Percentiles rank a stretch among this genome's conserved stretches.
Conservation (phyloP, 1,140 invertebrate species). For the Drosophila azteca region DNA sequence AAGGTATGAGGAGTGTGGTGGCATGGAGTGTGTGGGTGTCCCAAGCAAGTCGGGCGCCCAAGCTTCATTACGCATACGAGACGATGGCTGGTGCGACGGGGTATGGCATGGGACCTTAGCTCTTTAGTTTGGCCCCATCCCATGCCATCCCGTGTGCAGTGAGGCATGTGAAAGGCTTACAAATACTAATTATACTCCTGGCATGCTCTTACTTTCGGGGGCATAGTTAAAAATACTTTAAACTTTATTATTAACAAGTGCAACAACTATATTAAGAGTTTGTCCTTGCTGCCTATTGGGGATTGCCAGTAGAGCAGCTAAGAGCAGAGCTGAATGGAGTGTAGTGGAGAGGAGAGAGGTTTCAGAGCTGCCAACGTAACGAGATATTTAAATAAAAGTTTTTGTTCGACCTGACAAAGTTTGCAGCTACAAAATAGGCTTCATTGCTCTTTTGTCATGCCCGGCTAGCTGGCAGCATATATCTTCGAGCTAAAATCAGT, state of each 20-base stretch:
- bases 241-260: conserved; percentile 54
- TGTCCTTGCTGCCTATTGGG: not conserved
- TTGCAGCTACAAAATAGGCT: conserved; percentile 64
- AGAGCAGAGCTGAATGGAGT: not conserved
- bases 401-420: conserved; percentile 47
- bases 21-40: too few species aligned
- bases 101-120: not conserved
- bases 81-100: conserved; percentile 9
- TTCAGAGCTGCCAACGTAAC: not conserved
- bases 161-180: conserved; percentile 58
- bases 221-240: conserved; percentile 39
- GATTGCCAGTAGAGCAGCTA: not conserved
- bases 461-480: conserved; percentile 34
- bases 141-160: conserved; percentile 20
- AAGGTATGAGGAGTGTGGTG: not conserved
- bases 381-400: conserved; percentile 64
- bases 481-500: conserved; percentile 68
- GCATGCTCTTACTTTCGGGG: conserved; percentile 45
- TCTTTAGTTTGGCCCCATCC: conserved; percentile 28
- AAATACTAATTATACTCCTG: conserved; percentile 61
- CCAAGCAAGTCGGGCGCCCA: not conserved
- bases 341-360: not conserved
- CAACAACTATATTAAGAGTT: conserved; percentile 31
- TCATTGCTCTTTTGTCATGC: conserved; percentile 69
- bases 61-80: conserved; percentile 69